Conservation (phyloP, 2,888 invertebrate genomes). For the Cheilosia vernalis region DNA sequence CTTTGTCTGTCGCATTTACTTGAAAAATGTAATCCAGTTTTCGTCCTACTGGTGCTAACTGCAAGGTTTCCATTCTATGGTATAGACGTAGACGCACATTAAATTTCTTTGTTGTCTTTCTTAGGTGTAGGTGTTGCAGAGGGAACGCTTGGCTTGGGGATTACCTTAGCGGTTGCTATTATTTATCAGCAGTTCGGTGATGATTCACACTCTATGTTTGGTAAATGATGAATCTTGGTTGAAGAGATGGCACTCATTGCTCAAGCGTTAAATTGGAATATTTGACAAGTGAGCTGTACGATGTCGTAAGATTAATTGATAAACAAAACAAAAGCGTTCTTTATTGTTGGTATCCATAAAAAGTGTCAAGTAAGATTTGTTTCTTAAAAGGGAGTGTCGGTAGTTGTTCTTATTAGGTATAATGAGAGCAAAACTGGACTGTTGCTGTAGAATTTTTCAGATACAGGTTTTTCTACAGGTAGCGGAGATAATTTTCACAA, state of each 20-base stretch:
- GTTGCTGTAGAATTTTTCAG: background rate
- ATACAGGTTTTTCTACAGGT: background rate
- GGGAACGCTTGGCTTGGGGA: constrained; percentile 22
- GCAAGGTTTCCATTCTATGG: background rate
- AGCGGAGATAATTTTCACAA: background rate
- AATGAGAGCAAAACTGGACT: background rate
- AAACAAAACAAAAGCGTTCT: constrained; percentile 7
- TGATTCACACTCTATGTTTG: constrained; percentile 25
- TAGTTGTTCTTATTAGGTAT: background rate
- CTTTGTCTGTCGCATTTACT: constrained; percentile 37
- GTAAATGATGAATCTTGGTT: constrained; percentile 1
- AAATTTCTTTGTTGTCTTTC: background rate
- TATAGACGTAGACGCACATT: background rate
- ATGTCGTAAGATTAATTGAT: background rate
- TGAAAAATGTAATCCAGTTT: constrained; percentile 18
- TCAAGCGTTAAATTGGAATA: constrained; percentile 9
- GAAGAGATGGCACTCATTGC: background rate
- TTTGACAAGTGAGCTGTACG: background rate
- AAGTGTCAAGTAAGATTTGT: background rate
- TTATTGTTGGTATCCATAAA: background rate
- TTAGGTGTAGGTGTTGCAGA: constrained; percentile 1
- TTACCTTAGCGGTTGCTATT: constrained; percentile 29
- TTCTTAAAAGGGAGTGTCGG: background rate
- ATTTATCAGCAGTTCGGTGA: background rate
- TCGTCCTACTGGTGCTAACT: background rate